phyloP scores from a whole-genome alignment of 2,797 vertebrate species.

The Rhynchonycteris naso region DNA sequence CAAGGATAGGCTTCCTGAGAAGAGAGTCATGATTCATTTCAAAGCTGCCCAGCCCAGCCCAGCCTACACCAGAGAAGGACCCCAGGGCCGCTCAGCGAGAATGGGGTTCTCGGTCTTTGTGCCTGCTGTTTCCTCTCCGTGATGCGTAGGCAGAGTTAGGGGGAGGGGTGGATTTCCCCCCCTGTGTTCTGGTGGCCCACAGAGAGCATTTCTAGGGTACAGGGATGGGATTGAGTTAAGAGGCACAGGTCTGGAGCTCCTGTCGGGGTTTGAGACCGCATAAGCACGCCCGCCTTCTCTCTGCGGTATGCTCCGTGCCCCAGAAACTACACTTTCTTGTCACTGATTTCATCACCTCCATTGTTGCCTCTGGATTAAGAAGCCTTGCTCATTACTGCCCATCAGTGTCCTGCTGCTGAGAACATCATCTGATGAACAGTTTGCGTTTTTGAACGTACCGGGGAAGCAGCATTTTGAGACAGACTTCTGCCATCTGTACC shows the following conservation, averaged over 20 bases:
- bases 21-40: background rate
- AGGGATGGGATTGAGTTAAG: background rate
- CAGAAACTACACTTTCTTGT: background rate
- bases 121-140: background rate
- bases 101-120: background rate
- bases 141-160: background rate
- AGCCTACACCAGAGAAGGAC: too few relatives aligned
- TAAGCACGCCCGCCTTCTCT: background rate
- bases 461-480: background rate
- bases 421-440: conserved; percentile 34
- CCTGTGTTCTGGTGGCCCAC: background rate
- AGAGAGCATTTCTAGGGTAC: background rate
- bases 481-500: background rate
- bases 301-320: background rate
- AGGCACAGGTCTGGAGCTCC: background rate
- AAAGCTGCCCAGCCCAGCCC: too few relatives aligned
- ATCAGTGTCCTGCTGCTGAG: conserved; percentile 56
- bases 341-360: background rate
- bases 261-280: background rate
- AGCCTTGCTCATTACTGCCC: conserved; percentile 46
- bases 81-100: background rate
- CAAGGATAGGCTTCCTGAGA: background rate
- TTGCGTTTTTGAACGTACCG: background rate
- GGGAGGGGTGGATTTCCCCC: background rate
- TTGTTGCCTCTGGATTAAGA: conserved; percentile 49